Percentiles rank a stretch among this genome's conserved stretches.
These are phyloP conservation scores for Tachysurus vachellii DNA, from an alignment of 2,113 vertebrate species.

Conservation along the genomic window DNA sequence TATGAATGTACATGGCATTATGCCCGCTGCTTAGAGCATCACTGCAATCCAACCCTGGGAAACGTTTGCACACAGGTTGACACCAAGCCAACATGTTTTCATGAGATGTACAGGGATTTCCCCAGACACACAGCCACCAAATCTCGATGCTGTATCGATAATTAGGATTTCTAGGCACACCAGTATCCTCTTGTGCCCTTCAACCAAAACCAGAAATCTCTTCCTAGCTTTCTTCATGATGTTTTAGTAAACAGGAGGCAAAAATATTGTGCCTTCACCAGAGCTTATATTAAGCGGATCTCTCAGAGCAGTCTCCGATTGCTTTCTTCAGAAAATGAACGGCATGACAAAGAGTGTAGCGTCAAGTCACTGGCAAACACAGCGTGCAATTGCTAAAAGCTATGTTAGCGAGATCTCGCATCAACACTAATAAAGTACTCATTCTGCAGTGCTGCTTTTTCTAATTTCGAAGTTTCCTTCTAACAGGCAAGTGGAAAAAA, in stretches of 20 bases:
- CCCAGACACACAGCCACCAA: neutral
- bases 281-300: slow-evolving; percentile 40
- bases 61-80: slow-evolving; percentile 33
- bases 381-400: neutral
- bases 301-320: slow-evolving; percentile 13
- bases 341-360: slow-evolving; percentile 31
- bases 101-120: slow-evolving; percentile 16
- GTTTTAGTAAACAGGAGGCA: slow-evolving; percentile 21
- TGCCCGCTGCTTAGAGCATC: slow-evolving; percentile 48
- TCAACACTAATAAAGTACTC: slow-evolving; percentile 32
- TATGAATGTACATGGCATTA: slow-evolving; percentile 49
- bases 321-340: slow-evolving; percentile 37
- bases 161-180: slow-evolving; percentile 23
- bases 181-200: neutral
- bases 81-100: slow-evolving; percentile 4
- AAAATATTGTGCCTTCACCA: slow-evolving; percentile 34
- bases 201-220: neutral
- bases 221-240: slow-evolving; percentile 17
- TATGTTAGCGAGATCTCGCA: slow-evolving; percentile 8
- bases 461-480: neutral
- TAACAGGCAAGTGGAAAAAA: slow-evolving; percentile 27
- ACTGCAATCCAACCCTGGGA: slow-evolving; percentile 36
- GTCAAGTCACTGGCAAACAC: slow-evolving; percentile 23
- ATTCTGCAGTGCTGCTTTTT: neutral
- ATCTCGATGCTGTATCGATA: slow-evolving; percentile 6